phyloP scores from a whole-genome alignment of 2,797 vertebrate genomes.

The Tarsius wallacei region DNA sequence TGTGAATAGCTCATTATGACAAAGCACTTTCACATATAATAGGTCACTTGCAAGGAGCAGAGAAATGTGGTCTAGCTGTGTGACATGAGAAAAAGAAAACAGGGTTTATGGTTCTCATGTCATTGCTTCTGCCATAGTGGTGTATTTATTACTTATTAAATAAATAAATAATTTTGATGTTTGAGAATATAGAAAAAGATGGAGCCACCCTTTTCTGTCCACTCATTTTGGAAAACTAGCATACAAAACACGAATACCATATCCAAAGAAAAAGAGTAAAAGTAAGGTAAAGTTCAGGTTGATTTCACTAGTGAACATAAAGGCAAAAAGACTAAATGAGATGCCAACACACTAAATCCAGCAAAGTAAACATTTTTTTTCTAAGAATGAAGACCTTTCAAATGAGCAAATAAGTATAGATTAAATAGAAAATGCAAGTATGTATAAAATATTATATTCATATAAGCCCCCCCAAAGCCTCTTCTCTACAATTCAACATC shows the following conservation, averaged over 20 bases:
- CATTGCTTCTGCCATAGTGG: not conserved
- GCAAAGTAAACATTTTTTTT: not conserved
- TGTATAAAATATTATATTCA: not conserved
- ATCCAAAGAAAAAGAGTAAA: not conserved
- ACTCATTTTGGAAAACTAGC: not conserved
- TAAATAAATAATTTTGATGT: not conserved
- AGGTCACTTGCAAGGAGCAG: not conserved
- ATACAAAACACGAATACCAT: not conserved
- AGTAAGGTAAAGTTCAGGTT: constrained; percentile 19
- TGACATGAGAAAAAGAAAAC: not conserved
- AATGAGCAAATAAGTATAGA: not conserved
- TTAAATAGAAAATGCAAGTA: not conserved
- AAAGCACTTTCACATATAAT: not conserved
- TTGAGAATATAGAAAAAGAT: not conserved
- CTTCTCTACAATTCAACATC: not conserved
- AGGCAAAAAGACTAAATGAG: not conserved
- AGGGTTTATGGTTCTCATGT: not conserved
- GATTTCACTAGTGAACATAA: not conserved
- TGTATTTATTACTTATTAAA: not conserved
- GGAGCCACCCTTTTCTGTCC: not conserved
- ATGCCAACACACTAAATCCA: not conserved
- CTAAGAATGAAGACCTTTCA: not conserved
- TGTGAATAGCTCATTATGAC: not conserved
- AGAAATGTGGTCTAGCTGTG: not conserved
- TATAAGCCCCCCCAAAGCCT: not conserved